Base-by-base conservation (phyloP, 2,888 invertebrate genomes). In the Drosophila birchii region DNA sequence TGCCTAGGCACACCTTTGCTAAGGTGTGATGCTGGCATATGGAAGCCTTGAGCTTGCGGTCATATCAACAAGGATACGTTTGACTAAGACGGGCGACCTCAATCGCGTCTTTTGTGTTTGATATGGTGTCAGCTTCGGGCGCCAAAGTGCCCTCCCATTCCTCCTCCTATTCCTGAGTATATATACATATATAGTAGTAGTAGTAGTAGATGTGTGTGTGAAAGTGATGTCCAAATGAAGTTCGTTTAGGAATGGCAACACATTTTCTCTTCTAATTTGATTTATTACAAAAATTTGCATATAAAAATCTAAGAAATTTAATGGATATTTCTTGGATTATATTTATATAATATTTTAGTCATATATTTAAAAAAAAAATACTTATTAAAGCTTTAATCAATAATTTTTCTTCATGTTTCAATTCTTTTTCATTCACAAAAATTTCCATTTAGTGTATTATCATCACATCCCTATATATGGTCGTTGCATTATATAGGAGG, bases 71-170 rank as follows among this genome's bases (percentile, higher is more conserved):
- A 43, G 75, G 66, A 73, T 51, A 47, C 66, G 55, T 49, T 49
- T 74, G 75, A 39, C 75, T 66, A 66, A 59, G 55, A 53, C 47
- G 29, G 14, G 23, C 38, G 60, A 59, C 75, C 75, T 59, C 75
- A 67, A 74, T 75, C 61, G 63, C 62, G 54, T 73, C 59, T 73
- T 87, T 66, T 66, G 70, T 70, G 62, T 79, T 72, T 85, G 82
- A 85, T 87, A 75, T 87, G 80, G 70, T 47, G 70, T 71, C 75
- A 70, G 80, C 75, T 75, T 78, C 45, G 36, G 63, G 69, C 71
- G 29, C 45, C 49, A 39, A 39, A 56, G 34, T 34, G 45, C 5
- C 44, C 64, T 11, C 41, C 23, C 29, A 14, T 14, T n/a, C n/a
- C 20, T 14, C 38, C n/a, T 5, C n/a, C n/a, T n/a, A 16, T 44